Base-by-base conservation (phyloP, 2,888 invertebrate species). In the Cataglyphis altisquamis region DNA sequence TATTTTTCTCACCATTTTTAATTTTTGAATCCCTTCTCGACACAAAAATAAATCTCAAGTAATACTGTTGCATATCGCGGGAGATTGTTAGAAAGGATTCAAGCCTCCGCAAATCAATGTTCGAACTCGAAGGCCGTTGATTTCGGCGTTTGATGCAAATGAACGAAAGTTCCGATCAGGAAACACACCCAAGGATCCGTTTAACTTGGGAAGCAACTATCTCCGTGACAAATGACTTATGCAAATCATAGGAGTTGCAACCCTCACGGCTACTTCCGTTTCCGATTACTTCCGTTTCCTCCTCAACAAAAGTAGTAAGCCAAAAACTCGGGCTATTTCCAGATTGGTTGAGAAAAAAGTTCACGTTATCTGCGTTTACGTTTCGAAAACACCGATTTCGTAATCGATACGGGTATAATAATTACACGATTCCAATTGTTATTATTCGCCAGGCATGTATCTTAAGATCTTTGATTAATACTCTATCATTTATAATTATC, bases 131-230 rank as follows among this genome's bases (percentile, higher is more conserved):
- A 67, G 63, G 52, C 15, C 29, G 32, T 88, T 86, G 82, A 88
- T 89, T 82, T 60, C 6, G 82, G 36, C 72, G 78, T 81, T 86
- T 86, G 83, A 82, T 88, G 83, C 57, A 82, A 86, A 87, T 64
- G 80, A 86, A 89, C 84, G 87, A 89, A 77, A 74, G 55, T 82
- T 10, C 57, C 52, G 73, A 88, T 80, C 83, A 87, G 86, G 88
- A 89, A 90, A 85, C 55, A 82, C 52, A 81, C 45, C 81, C 87
- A 90, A 90, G 90, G 90, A 86, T 70, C 48, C 29, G 62, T 62
- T 74, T 66, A 70, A 67, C 52, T 70, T 84, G 68, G 86, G 81
- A 86, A 89, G 75, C 82, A 63, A 67, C 86, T 84, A 83, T 83
- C 82, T 77, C 64, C 74, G 57, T 84, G 81, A 87, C 87, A 82